These are phyloP conservation scores for Girardinus metallicus DNA, from an alignment of 2,797 vertebrate species.

Conservation along the genomic window DNA sequence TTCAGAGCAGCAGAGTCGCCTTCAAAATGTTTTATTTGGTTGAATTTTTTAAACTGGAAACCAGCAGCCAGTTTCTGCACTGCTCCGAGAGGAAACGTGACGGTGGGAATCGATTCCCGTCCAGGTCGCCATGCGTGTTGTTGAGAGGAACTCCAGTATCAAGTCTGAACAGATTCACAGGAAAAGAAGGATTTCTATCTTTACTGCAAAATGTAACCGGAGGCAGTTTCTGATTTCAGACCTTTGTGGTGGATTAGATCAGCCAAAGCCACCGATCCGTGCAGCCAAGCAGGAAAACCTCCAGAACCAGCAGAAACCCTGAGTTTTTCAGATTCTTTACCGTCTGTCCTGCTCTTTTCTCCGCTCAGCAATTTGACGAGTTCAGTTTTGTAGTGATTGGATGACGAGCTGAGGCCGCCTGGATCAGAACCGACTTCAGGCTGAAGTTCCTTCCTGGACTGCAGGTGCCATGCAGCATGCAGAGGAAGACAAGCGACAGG, in stretches of 20 bases:
- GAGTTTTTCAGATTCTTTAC: background rate
- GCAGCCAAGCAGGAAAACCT: no score
- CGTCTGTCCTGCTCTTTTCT: background rate
- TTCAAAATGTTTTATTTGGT: background rate
- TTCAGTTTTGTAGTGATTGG: background rate
- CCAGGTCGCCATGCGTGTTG: background rate
- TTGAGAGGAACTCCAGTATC: background rate
- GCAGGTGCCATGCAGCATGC: conserved; percentile 43
- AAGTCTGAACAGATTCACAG: background rate
- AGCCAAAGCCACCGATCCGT: no score
- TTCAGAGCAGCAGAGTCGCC: background rate
- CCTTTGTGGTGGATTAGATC: no score
- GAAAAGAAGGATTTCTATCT: no score
- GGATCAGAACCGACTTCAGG: background rate
- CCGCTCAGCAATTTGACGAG: background rate
- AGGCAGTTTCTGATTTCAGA: no score
- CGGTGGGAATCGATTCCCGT: background rate
- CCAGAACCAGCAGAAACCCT: no score
- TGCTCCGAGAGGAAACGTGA: background rate
- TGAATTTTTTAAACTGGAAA: background rate
- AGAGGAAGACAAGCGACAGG: conserved; percentile 46
- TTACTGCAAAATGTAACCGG: no score
- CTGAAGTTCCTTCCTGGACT: background rate
- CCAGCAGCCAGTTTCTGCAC: background rate
- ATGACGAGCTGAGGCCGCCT: background rate